Conservation (phyloP, 2,797 vertebrate species). For the Acanthornis magna region DNA sequence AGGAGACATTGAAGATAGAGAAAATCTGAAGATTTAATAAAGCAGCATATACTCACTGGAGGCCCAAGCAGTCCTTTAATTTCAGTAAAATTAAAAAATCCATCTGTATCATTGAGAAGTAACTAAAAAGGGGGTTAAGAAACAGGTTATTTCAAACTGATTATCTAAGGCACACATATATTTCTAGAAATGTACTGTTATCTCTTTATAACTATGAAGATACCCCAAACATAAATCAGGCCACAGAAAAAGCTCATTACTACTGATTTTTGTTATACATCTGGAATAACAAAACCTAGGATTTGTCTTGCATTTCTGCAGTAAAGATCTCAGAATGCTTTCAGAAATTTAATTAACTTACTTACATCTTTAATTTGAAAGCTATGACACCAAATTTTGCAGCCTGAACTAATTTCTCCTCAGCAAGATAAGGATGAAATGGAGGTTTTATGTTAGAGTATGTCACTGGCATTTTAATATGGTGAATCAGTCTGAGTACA, state of each 20-base stretch:
- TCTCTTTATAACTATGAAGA: not conserved
- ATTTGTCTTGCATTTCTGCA: not conserved
- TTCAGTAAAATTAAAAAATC: conserved; percentile 82
- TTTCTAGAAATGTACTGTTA: not conserved
- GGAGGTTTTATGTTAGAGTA: not conserved
- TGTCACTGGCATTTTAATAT: not conserved
- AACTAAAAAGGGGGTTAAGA: conserved; percentile 72
- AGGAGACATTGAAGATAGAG: not conserved
- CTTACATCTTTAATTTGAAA: not conserved
- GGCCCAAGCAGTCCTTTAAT: conserved; percentile 78
- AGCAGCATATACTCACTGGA: conserved; percentile 78
- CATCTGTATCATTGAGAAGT: conserved; percentile 84
- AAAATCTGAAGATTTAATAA: not conserved
- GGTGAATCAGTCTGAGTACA: not conserved
- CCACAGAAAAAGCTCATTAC: not conserved
- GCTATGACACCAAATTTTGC: not conserved
- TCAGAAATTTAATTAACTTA: not conserved
- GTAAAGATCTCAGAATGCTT: not conserved
- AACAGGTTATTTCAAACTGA: not conserved
- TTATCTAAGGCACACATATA: not conserved
- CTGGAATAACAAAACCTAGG: not conserved
- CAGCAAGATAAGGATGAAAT: not conserved
- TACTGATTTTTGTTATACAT: not conserved
- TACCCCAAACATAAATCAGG: not conserved
- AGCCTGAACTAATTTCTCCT: not conserved